Base-by-base conservation (phyloP, 2,888 invertebrate genomes). In the Ectemnius continuus region DNA sequence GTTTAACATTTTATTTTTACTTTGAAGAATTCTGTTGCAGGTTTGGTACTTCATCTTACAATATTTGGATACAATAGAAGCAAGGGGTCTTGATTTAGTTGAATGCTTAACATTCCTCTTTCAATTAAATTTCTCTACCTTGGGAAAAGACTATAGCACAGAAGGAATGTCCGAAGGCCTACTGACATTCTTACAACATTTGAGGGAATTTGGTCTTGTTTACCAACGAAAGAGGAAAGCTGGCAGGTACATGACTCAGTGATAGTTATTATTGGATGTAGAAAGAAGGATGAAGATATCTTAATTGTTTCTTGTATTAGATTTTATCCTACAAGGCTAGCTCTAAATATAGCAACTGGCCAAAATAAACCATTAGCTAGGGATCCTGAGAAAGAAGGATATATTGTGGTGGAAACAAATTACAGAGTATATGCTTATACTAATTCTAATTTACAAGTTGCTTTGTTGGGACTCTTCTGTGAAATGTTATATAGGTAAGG, bases 41-140 rank as follows among this genome's bases (percentile, higher is more conserved):
- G 95, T 99, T 52, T 99, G 99, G 99, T 96, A 98, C 91, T 99
- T 99, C 91, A 95, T 99, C 88, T 94, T 99, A 28, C 98, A 98
- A 90, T 99, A 99, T 91, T 92, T 99, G 77, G 97, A 98, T 87
- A 98, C 98, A 0, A 97, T 98, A 5, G 96, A 97, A 91, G 95
- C 95, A 82, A 93, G 97, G 75, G 97, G 96, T 11, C 92, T 98
- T 79, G 96, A 96, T 89, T 93, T 98, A 2, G 96, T 97, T 0
- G 98, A 98, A 88, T 98, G 98, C 90, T 93, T 99, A 52, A 96
- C 97, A 13, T 98, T 99, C 92, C 92, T 99, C n/a, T 98, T 99
- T 91, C 98, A 98, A 92, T 93, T 99, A 69, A 98, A 97, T 91
- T 98, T 99, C 91, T 97, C 97, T 72, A 97, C 97, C 0, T 93